Base-by-base conservation (phyloP, 2,888 invertebrate species). In the Spilarctia lutea region DNA sequence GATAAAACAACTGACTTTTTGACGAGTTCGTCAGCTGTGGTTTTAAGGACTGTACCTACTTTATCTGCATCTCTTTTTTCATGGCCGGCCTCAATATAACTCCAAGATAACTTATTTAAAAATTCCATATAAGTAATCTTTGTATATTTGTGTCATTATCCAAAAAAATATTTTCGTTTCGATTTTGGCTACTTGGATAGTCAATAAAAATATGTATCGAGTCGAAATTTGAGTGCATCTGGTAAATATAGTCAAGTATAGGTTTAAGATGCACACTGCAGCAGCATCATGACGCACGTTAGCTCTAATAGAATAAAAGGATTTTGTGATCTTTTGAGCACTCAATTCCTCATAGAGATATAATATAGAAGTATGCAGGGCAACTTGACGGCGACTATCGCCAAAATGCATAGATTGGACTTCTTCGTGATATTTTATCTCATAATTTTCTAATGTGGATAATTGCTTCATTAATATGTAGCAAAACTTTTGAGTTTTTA, bases 341-440 rank as follows among this genome's bases (percentile, higher is more conserved):
- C n/a, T n/a, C n/a, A n/a, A n/a, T n/a, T n/a, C n/a, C n/a, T n/a
- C n/a, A n/a, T n/a, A n/a, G n/a, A n/a, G n/a, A n/a, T n/a, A n/a
- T n/a, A n/a, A n/a, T n/a, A n/a, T n/a, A n/a, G n/a, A n/a, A n/a
- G n/a, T n/a, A n/a, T n/a, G n/a, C n/a, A n/a, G n/a, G n/a, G n/a
- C n/a, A n/a, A n/a, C n/a, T n/a, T 48, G 71, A 71, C 42, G 56
- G 18, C 30, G 71, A n/a, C 71, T 63, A 71, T 63, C 27, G 42
- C 71, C 71, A 71, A 71, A 71, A 63, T 71, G 71, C 71, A 71
- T 71, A 1, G 63, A 71, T 63, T 71, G 71, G 27, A 42, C 71
- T 71, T 71, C 63, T 71, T 71, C 42, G 39, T 71, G 63, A 56
- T 71, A 71, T 63, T 71, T 71, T 6, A 71, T 42, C 16, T 63